Conservation (phyloP, 2,113 vertebrate genomes). For the Ranitomeya imitator region DNA sequence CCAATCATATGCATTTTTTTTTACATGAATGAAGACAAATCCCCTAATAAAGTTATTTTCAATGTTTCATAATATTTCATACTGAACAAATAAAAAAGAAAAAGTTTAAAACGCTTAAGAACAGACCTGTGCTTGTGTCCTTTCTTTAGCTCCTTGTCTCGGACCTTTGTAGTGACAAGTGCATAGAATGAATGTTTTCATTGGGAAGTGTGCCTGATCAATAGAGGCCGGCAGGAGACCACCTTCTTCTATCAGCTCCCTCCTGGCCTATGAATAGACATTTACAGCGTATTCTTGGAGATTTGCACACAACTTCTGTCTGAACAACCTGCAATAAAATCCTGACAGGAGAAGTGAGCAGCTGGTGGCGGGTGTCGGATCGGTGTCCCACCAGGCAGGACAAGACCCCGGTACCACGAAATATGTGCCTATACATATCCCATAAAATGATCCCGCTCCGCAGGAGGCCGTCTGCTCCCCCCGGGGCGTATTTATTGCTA, state of each 20-base stretch:
- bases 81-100: too few relatives aligned
- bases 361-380: slow-evolving; percentile 6
- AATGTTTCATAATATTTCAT: too few relatives aligned
- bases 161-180: neutral
- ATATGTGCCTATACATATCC: neutral
- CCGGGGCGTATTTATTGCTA: neutral
- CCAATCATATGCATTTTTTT: too few relatives aligned
- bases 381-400: neutral
- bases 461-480: neutral
- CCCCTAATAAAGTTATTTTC: too few relatives aligned
- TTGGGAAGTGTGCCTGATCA: slow-evolving; percentile 25
- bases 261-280: slow-evolving; percentile 31
- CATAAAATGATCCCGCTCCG: slow-evolving; percentile 8
- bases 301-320: neutral
- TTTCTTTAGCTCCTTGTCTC: neutral
- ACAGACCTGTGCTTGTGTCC: neutral
- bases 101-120: too few relatives aligned
- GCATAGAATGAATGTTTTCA: slow-evolving; percentile 12
- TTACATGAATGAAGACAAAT: too few relatives aligned
- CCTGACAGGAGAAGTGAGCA: slow-evolving; percentile 2
- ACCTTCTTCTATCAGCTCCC: neutral
- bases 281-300: slow-evolving; percentile 37
- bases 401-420: neutral
- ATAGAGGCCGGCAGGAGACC: neutral
- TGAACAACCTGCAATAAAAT: neutral